Percentiles rank a stretch among this genome's conserved stretches.
These are phyloP conservation scores for Perognathus longimembris DNA, from an alignment of 2,113 vertebrate genomes.

Conservation along the genomic window DNA sequence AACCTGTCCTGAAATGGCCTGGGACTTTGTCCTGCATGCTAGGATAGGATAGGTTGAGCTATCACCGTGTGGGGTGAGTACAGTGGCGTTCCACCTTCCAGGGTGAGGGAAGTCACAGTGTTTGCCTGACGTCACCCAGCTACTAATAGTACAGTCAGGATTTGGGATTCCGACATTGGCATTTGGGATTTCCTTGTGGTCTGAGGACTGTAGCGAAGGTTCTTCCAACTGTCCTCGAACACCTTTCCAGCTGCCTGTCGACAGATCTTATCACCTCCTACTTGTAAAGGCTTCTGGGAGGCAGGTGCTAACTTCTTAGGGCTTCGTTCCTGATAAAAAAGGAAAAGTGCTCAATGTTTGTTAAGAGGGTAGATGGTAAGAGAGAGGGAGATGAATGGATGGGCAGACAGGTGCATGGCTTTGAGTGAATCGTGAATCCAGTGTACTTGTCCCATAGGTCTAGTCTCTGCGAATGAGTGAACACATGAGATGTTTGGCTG, in stretches of 20 bases:
- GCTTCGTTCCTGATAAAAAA: not conserved
- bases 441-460: too few species aligned
- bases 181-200: not conserved
- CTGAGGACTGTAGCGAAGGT: not conserved
- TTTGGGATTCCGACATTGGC: not conserved
- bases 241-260: not conserved
- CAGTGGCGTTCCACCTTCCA: not conserved
- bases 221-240: fast-evolving
- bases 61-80: too few species aligned
- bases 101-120: not conserved
- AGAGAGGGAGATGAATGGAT: too few species aligned
- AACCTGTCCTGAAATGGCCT: not conserved
- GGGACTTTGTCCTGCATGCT: not conserved
- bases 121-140: too few species aligned
- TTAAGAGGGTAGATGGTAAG: not conserved
- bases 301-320: too few species aligned
- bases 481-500: too few species aligned
- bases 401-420: too few species aligned
- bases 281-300: not conserved
- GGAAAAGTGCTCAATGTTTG: not conserved
- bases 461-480: too few species aligned
- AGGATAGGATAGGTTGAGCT: too few species aligned
- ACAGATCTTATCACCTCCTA: too few species aligned
- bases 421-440: too few species aligned
- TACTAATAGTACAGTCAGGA: not conserved